Evolutionary conservation across 1,140 invertebrate species (phyloP), one percentile per base, ranked within the genome.

Genomic region (Drosophila mojavensis): DNA sequence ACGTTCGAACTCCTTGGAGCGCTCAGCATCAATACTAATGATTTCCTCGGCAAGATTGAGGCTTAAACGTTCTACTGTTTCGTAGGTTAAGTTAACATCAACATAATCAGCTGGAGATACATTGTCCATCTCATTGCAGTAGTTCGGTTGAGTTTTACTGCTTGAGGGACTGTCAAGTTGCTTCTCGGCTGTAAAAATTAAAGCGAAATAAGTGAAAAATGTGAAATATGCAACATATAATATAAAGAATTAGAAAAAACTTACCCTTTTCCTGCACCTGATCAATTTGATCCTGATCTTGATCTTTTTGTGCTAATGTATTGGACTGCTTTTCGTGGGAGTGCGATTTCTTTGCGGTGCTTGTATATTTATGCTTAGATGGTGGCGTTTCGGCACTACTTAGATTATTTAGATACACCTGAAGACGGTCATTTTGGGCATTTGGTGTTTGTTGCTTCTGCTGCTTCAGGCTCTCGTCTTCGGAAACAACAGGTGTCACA

Each of bases 401-500:
- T 33, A 89, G 67, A 75, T 75, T 89, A 75, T 67, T 78, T 43
- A 88, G 80, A 72, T 84, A 88, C 6, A 43, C 58, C 17, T 84
- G 74, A n/a, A 88, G 60, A 24, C 63, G 77, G 41, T 88, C 80
- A 45, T 55, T 55, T 20, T 45, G 74, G 41, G 28, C 65, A 20
- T 7, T 53, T 33, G 60, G 30, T 20, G 75, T 59, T 1, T 54
- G n/a, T 15, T 41, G 61, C 13, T 39, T 61, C 45, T 55, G 65
- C 48, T 55, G 50, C 17, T 67, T 53, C 39, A 71, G 53, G 63
- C 55, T 63, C 36, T 88, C 84, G 66, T 83, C 83, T 30, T 88
- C 83, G 62, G 83, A 88, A 83, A 88, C 84, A 89, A 88, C 84
- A 89, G 84, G 84, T 80, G 83, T 83, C 84, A 88, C 84, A 65